A percentile compares a stretch with the other conserved stretches of the same genome.
These are phyloP conservation scores for Anas flavirostris DNA, from an alignment of 2,797 vertebrate genomes.

Conservation along the genomic window DNA sequence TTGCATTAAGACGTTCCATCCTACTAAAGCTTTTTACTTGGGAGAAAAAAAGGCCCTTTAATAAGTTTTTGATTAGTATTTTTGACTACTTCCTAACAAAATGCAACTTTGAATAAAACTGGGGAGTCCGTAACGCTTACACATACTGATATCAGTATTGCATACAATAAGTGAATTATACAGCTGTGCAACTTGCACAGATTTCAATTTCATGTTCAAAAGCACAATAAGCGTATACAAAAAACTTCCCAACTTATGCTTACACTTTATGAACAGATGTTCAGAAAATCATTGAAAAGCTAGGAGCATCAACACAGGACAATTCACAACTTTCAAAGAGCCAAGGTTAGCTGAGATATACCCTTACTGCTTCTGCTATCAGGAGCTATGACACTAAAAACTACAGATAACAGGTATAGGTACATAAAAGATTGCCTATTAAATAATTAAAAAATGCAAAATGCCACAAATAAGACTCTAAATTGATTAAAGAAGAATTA, in stretches of 20 bases:
- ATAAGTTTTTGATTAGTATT: not conserved
- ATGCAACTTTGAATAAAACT: not conserved
- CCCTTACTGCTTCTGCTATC: not conserved
- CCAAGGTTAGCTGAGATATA: not conserved
- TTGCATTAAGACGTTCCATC: not conserved
- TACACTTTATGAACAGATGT: not conserved
- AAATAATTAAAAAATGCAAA: not conserved
- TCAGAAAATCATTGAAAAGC: not conserved
- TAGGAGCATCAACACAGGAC: rapidly evolving
- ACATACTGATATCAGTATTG: not conserved
- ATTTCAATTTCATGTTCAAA: not conserved
- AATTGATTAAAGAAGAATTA: not conserved
- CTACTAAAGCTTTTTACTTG: not conserved
- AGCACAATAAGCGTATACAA: not conserved
- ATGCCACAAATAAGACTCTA: not conserved
- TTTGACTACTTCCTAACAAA: not conserved
- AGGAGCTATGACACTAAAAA: not conserved
- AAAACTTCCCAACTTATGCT: not conserved
- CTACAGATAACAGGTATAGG: not conserved
- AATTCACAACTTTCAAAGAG: not conserved
- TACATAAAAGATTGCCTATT: not conserved
- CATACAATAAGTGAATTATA: not conserved
- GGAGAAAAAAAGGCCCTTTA: not conserved
- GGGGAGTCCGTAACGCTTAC: not conserved
- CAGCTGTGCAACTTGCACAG: not conserved